Percentiles rank a stretch among this genome's conserved stretches.
phyloP scores from a whole-genome alignment of 2,797 vertebrate species.

The Ispidina picta region DNA sequence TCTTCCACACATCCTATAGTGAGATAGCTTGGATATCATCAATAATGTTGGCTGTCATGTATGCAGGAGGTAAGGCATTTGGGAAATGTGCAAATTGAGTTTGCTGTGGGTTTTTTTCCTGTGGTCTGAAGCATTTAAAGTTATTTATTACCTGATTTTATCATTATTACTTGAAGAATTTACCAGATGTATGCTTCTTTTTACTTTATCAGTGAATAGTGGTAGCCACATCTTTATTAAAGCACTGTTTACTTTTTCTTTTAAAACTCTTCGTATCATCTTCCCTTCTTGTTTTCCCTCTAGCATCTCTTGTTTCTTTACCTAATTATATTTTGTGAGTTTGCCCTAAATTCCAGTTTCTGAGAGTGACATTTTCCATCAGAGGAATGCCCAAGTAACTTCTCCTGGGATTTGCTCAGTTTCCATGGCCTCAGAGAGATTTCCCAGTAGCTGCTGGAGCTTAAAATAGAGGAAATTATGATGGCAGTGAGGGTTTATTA shows the following conservation, averaged over 20 bases:
- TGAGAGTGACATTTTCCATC: neutral
- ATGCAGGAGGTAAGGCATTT: slow-evolving; percentile 89
- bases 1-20: slow-evolving; percentile 90
- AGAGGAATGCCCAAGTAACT: neutral
- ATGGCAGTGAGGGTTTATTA: neutral
- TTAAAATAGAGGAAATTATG: neutral
- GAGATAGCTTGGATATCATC: slow-evolving; percentile 97
- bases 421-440: neutral
- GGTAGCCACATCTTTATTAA: neutral
- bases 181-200: neutral
- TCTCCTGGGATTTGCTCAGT: neutral
- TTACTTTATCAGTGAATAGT: neutral
- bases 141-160: neutral
- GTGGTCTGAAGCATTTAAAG: neutral
- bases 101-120: neutral
- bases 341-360: neutral
- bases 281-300: neutral
- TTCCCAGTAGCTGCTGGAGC: neutral
- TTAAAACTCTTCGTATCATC: neutral
- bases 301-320: neutral
- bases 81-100: neutral
- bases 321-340: neutral
- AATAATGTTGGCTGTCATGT: slow-evolving; percentile 98
- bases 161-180: neutral
- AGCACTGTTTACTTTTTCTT: neutral